Base-by-base conservation (phyloP, 2,888 invertebrate species). In the Hylaea fasciaria region DNA sequence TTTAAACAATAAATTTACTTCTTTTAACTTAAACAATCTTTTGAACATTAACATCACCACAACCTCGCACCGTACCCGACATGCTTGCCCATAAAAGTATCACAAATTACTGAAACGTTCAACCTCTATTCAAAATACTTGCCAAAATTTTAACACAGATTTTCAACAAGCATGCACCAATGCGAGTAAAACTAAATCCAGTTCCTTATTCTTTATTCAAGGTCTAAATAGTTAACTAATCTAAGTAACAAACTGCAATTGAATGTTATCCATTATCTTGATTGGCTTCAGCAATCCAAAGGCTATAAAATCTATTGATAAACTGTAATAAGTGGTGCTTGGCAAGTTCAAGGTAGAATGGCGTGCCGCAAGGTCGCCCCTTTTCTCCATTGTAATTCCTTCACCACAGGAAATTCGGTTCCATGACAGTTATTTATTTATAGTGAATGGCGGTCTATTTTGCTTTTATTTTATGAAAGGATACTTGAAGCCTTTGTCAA, bases 231-330 rank as follows among this genome's bases (percentile, higher is more conserved):
- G n/a, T 61, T 62, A 62, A 44, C 57, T 43, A 62, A 53, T 62
- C 48, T 41, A 46, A 60, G 62, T 54, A 52, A 49, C 28, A 52
- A 14, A 58, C 54, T 65, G 49, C 47, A 57, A 57, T 66, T 56
- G 56, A 44, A 12, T 53, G 47, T 48, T 57, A 63, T 55, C 52
- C 37, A 66, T 69, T 64, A 53, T 60, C 58, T 62, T 49, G 47
- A 68, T 66, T 46, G 62, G 43, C 48, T 65, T 58, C 43, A 62
- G 63, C 60, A 51, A 57, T 50, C 45, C 57, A 44, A 64, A 43
- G 49, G 58, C 61, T 60, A 63, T 70, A 62, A 68, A 69, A 58
- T 54, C 57, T 62, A 68, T 68, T 70, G 69, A 66, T 68, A 66
- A 65, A 69, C 56, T 66, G 22, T 43, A 51, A 62, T 62, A 66